phyloP scores from a whole-genome alignment of 2,113 vertebrate genomes.

The Anolis sagrei region DNA sequence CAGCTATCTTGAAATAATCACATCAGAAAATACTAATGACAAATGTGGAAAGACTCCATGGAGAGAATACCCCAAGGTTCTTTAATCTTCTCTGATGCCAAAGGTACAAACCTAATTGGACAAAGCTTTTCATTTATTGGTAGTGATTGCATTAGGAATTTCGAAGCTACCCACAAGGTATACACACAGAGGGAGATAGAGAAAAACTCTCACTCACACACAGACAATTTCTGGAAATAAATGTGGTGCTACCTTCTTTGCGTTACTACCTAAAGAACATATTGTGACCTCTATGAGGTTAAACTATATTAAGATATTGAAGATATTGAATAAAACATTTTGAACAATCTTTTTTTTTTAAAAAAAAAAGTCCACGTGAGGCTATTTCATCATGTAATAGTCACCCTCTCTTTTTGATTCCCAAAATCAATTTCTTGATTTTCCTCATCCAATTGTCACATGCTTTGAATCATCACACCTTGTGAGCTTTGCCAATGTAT shows the following conservation, averaged over 20 bases:
- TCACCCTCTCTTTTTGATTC: no score
- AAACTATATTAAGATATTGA: background rate
- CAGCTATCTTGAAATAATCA: background rate
- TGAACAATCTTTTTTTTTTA: background rate
- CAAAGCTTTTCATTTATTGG: background rate
- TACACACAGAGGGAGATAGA: no score
- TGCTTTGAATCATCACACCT: no score
- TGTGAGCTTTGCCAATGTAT: no score
- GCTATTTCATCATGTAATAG: background rate
- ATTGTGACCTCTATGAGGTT: slow-evolving; percentile 9
- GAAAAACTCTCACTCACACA: no score
- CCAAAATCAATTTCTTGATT: no score
- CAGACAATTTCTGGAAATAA: background rate
- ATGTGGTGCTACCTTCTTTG: background rate
- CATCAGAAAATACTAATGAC: background rate
- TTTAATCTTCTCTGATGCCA: background rate
- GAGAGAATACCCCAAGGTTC: background rate
- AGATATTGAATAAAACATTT: slow-evolving; percentile 31
- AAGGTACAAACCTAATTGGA: background rate
- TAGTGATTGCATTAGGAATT: slow-evolving; percentile 3
- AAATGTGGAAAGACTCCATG: slow-evolving; percentile 30
- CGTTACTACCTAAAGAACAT: slow-evolving; percentile 10
- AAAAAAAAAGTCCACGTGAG: background rate
- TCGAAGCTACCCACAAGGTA: background rate
- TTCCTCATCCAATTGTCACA: no score